Percentiles rank a stretch among this genome's conserved stretches.
phyloP scores from a whole-genome alignment of 2,113 vertebrate genomes.

The Euleptes europaea region DNA sequence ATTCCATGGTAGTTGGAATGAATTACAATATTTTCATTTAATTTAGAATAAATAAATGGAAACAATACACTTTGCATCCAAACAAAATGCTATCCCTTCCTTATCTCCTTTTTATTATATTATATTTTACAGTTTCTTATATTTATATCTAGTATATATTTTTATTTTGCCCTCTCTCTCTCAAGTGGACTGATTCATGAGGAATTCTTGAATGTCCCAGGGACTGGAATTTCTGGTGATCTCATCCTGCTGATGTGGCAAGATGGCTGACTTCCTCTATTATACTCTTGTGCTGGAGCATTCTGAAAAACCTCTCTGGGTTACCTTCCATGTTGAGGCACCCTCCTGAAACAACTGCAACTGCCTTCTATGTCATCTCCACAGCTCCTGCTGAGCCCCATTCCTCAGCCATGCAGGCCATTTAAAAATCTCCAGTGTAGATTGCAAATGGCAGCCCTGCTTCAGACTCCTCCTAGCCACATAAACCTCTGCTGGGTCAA shows the following conservation, averaged over 20 bases:
- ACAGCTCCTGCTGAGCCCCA: too few species aligned
- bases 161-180: not conserved
- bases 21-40: not conserved
- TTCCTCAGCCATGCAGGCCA: too few species aligned
- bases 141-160: not conserved
- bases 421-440: too few species aligned
- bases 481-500: not conserved
- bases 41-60: not conserved
- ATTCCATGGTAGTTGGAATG: not conserved
- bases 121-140: not conserved
- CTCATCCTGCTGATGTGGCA: not conserved
- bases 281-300: too few species aligned
- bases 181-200: not conserved
- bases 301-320: too few species aligned
- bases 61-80: not conserved
- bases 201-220: not conserved
- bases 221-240: not conserved
- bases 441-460: too few species aligned
- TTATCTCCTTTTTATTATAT: not conserved
- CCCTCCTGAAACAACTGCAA: too few species aligned
- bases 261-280: too few species aligned
- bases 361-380: too few species aligned
- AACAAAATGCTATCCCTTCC: not conserved
- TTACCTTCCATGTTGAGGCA: too few species aligned
- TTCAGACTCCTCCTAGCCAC: too few species aligned